phyloP scores from a whole-genome alignment of 2,888 invertebrate genomes.

The Glaucopsyche alexis region DNA sequence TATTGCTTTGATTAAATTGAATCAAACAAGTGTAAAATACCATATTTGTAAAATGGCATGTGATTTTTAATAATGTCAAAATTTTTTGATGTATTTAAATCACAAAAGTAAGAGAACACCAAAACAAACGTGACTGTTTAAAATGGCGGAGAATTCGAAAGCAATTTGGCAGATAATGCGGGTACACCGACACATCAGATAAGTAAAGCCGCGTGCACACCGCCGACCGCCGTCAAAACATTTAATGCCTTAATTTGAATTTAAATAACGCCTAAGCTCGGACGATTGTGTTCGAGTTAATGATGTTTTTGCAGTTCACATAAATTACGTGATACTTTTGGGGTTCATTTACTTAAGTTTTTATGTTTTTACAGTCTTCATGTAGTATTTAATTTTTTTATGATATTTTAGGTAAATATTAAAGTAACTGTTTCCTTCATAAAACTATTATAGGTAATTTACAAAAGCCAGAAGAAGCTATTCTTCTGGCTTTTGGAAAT shows the following conservation, averaged over 20 bases:
- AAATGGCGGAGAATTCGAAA: slow-evolving; percentile 23
- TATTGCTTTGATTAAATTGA: no score
- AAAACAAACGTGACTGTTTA: slow-evolving; percentile 28
- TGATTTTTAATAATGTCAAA: no score
- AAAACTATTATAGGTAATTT: no score
- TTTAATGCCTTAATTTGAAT: slow-evolving; percentile 78
- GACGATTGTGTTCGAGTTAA: slow-evolving; percentile 44
- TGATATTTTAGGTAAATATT: no score
- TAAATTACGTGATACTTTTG: slow-evolving; percentile 8
- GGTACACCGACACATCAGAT: slow-evolving; percentile 43
- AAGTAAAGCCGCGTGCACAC: slow-evolving; percentile 49
- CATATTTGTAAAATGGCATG: no score
- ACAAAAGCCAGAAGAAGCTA: no score
- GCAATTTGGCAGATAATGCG: slow-evolving; percentile 30
- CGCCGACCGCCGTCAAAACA: slow-evolving; percentile 43
- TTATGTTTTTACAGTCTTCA: not conserved
- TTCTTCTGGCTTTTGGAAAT: not conserved
- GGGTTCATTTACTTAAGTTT: not conserved
- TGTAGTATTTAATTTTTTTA: no score
- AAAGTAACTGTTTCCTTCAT: no score
- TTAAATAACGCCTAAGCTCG: slow-evolving; percentile 74
- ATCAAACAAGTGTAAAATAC: no score
- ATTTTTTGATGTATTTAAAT: not conserved
- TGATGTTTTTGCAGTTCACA: slow-evolving; percentile 40
- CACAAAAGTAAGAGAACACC: slow-evolving; percentile 1